phyloP scores from a whole-genome alignment of 2,113 vertebrate species.

The Perca fluviatilis region DNA sequence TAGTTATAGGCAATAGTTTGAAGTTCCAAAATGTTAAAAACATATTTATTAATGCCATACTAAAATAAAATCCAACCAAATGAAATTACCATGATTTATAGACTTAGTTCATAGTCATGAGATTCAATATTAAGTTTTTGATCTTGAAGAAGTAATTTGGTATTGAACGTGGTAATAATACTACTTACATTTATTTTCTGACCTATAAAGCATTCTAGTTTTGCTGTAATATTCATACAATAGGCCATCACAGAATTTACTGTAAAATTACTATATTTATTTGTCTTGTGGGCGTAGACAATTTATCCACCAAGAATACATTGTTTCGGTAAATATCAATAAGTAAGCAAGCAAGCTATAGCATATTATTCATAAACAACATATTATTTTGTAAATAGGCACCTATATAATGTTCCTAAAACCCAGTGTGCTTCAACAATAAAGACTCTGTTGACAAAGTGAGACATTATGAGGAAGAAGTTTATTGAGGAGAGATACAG shows the following conservation, averaged over 20 bases:
- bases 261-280: no score
- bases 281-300: not conserved
- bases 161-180: not conserved
- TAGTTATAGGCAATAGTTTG: not conserved
- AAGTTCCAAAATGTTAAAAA: not conserved
- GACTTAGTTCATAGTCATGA: not conserved
- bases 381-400: not conserved
- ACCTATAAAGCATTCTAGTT: not conserved
- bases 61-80: not conserved
- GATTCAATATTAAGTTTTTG: not conserved
- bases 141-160: not conserved
- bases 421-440: not conserved
- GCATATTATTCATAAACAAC: not conserved
- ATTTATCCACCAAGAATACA: not conserved
- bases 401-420: not conserved
- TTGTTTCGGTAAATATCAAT: not conserved
- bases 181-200: not conserved
- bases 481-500: constrained; percentile 85
- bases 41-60: not conserved
- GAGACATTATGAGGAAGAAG: constrained; percentile 72
- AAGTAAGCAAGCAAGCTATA: not conserved
- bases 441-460: constrained; percentile 36
- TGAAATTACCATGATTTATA: not conserved
- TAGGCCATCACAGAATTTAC: not conserved
- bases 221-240: not conserved